Conservation (phyloP, 2,113 vertebrate genomes). For the Zapus hudsonius region DNA sequence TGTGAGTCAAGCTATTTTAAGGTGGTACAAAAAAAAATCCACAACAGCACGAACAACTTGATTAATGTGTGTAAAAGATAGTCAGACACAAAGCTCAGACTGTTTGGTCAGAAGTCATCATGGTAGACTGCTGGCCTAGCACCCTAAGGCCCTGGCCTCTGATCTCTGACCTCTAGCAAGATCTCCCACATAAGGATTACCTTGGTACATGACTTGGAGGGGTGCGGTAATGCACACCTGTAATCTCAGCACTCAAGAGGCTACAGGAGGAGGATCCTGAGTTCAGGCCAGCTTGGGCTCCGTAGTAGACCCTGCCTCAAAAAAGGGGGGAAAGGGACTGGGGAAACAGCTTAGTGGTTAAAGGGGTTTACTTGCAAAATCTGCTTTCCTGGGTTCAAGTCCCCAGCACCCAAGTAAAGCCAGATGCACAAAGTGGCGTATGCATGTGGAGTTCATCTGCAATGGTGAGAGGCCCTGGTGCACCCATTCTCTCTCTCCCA, state of each 20-base stretch:
- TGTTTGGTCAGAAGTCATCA: neutral
- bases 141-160: neutral
- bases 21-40: neutral
- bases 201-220: neutral
- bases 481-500: too few species aligned
- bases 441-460: too few species aligned
- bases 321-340: too few species aligned
- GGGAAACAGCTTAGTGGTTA: too few species aligned
- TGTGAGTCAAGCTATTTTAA: neutral
- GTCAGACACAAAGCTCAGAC: neutral
- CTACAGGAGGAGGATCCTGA: neutral
- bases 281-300: neutral
- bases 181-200: neutral
- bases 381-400: too few species aligned
- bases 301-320: too few species aligned
- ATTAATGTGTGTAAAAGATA: neutral
- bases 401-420: too few species aligned
- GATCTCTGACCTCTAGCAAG: too few species aligned
- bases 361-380: too few species aligned
- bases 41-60: neutral
- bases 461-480: too few species aligned
- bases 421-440: too few species aligned
- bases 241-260: neutral
- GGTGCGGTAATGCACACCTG: neutral
- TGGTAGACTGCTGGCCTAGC: neutral